A percentile compares a stretch with the other conserved stretches of the same genome.
phyloP scores from a whole-genome alignment of 1,140 invertebrate genomes.

The Patella vulgata region DNA sequence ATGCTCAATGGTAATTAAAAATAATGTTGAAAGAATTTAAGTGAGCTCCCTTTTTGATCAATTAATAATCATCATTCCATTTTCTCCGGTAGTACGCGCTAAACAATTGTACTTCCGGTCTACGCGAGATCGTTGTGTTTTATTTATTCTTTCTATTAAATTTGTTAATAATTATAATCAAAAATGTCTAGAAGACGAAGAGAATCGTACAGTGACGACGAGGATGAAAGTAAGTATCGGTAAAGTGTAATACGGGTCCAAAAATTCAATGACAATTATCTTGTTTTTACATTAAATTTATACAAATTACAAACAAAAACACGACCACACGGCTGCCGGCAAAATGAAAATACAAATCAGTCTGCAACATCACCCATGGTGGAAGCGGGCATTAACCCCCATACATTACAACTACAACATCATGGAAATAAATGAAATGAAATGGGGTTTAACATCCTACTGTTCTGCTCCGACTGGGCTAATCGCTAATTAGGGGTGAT shows the following conservation, averaged over 20 bases:
- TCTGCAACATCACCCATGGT: constrained; percentile 7
- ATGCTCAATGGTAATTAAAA: too few relatives aligned
- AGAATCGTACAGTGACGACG: constrained; percentile 47
- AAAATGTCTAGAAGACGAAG: constrained; percentile 39
- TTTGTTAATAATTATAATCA: not conserved
- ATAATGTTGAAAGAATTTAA: too few relatives aligned
- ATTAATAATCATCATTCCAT: too few relatives aligned
- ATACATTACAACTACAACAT: not conserved
- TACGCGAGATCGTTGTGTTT: constrained; percentile 4
- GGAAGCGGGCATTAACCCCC: not conserved
- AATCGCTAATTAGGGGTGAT: too few relatives aligned
- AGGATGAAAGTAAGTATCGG: constrained; percentile 40
- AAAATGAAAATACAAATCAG: constrained; percentile 31
- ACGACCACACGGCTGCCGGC: not conserved
- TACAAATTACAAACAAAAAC: too few relatives aligned
- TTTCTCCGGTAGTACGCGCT: too few relatives aligned
- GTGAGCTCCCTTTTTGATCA: too few relatives aligned
- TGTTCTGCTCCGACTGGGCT: too few relatives aligned
- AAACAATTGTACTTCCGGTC: not conserved
- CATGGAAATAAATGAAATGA: not conserved
- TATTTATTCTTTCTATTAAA: constrained; percentile 1
- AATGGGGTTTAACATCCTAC: too few relatives aligned
- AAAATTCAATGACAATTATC: too few relatives aligned
- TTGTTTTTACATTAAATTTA: too few relatives aligned
- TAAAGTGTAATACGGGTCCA: too few relatives aligned